Evolutionary conservation across 2,888 invertebrate species (phyloP).

Genomic region (Synergus umbraculus): DNA sequence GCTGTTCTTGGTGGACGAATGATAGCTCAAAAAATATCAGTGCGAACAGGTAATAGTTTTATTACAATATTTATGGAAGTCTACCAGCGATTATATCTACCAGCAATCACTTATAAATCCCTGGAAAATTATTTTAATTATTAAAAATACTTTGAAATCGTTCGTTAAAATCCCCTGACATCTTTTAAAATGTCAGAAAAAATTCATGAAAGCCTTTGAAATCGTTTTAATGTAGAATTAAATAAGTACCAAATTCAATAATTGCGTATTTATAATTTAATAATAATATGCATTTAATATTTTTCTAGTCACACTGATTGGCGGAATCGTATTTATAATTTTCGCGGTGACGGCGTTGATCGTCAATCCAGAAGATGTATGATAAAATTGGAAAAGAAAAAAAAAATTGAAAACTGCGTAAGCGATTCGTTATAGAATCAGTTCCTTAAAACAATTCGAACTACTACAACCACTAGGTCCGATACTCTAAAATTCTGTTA

Average conservation of each 20-base stretch:
- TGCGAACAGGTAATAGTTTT: conserved; percentile 88
- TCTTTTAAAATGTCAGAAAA: too few species aligned
- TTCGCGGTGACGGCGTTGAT: conserved; percentile 96
- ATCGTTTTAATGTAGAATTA: not conserved
- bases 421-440: conserved; percentile 37
- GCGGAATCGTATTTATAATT: conserved; percentile 95
- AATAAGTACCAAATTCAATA: not conserved
- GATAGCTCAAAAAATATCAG: conserved; percentile 98
- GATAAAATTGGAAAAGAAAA: not conserved
- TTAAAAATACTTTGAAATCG: too few species aligned
- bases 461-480: conserved; percentile 7
- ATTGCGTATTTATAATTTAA: not conserved
- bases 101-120: too few species aligned
- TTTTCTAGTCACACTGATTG: conserved; percentile 94
- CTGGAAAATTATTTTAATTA: too few species aligned
- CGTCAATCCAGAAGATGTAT: conserved; percentile 82
- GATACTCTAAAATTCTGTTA: not conserved
- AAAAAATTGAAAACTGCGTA: not conserved
- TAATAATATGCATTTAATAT: not conserved
- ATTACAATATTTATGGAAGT: conserved; percentile 6
- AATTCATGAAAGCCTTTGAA: too few species aligned
- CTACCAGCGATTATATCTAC: not conserved
- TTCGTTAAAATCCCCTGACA: too few species aligned
- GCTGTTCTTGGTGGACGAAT: conserved; percentile 98
- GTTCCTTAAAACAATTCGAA: not conserved